phyloP scores from a whole-genome alignment of 2,888 invertebrate genomes.

The Anagyrus pseudococci region DNA sequence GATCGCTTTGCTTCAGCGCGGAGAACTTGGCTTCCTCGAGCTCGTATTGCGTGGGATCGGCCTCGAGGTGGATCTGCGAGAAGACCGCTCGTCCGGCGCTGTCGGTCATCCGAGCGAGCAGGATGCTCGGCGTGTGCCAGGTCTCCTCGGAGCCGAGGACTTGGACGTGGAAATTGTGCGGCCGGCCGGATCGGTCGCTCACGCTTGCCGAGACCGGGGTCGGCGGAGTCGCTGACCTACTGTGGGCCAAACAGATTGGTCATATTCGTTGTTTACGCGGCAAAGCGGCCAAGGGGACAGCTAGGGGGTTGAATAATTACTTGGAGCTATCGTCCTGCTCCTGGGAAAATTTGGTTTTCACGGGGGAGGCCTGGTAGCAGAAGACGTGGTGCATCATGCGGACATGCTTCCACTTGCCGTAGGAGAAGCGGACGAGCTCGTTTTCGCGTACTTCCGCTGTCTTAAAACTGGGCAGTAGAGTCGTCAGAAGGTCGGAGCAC shows the following conservation, averaged over 20 bases:
- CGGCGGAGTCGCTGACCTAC: conserved; percentile 42
- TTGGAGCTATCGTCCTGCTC: conserved; percentile 72
- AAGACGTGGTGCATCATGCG: conserved; percentile 89
- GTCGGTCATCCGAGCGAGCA: conserved; percentile 72
- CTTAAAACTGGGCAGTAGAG: conserved; percentile 80
- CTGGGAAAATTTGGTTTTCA: conserved; percentile 81
- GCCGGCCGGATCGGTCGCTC: conserved; percentile 63
- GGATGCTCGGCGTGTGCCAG: conserved; percentile 84
- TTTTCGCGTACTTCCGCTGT: conserved; percentile 87
- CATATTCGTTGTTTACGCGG: not conserved
- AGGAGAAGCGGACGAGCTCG: conserved; percentile 83
- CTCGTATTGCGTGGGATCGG: conserved; percentile 74
- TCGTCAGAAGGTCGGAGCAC: conserved; percentile 81
- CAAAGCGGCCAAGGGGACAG: conserved; percentile 8
- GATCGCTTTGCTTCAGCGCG: conserved; percentile 70
- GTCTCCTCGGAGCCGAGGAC: conserved; percentile 85
- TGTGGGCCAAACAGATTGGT: not conserved
- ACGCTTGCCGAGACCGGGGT: conserved; percentile 54
- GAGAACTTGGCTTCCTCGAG: conserved; percentile 67
- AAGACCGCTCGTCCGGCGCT: conserved; percentile 79
- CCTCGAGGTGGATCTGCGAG: conserved; percentile 84
- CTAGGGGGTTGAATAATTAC: conserved; percentile 43
- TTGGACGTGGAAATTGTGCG: conserved; percentile 76
- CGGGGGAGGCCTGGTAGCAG: conserved; percentile 86
- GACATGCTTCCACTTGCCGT: conserved; percentile 83